Evolutionary conservation across 2,888 invertebrate species (phyloP).

Genomic region (Abscondita cerata): DNA sequence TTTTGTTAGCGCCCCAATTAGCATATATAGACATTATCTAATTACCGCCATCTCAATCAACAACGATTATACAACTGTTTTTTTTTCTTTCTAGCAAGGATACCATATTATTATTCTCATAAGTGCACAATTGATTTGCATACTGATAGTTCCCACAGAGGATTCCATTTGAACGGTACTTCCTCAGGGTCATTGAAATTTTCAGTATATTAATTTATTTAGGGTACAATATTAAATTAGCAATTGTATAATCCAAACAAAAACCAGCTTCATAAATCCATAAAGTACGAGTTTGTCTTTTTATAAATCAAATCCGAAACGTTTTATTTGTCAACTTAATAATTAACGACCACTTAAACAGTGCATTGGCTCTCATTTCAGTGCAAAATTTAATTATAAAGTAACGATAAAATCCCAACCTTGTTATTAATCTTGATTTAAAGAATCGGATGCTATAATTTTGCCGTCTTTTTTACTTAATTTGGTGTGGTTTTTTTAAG

Average conservation of each 20-base stretch:
- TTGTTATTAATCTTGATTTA: too few relatives aligned
- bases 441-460: too few relatives aligned
- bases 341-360: neutral
- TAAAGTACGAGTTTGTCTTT: neutral
- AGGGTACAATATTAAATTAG: conserved; percentile 1
- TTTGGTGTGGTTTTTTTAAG: too few relatives aligned
- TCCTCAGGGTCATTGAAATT: conserved; percentile 2
- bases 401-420: too few relatives aligned
- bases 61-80: too few relatives aligned
- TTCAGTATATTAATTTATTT: neutral
- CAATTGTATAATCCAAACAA: neutral
- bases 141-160: conserved; percentile 5
- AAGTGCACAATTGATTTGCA: conserved; percentile 10
- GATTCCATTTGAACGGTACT: conserved; percentile 9
- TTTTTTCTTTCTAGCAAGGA: too few relatives aligned
- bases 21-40: too few relatives aligned
- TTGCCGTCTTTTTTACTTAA: too few relatives aligned
- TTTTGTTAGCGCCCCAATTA: too few relatives aligned
- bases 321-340: conserved; percentile 1
- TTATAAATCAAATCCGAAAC: neutral
- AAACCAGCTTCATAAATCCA: neutral
- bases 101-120: conserved; percentile 3
- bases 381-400: too few relatives aligned
- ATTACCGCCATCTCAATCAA: too few relatives aligned
- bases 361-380: too few relatives aligned